phyloP scores from a whole-genome alignment of 2,797 vertebrate genomes.

The Microctenopoma steveboyesi region DNA sequence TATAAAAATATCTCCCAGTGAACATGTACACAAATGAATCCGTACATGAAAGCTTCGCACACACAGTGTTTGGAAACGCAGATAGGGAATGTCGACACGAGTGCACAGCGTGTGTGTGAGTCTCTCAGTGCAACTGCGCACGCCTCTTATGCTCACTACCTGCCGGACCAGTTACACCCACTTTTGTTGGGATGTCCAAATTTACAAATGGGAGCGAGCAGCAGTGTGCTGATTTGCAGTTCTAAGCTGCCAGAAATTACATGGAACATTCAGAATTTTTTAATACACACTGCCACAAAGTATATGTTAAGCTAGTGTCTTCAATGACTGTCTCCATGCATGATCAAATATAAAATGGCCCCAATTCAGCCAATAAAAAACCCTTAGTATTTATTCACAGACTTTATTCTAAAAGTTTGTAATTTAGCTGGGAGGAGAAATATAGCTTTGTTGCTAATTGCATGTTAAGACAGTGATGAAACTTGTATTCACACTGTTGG shows the following conservation, averaged over 20 bases:
- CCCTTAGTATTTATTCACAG: slow-evolving; percentile 54
- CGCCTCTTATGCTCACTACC: slow-evolving; percentile 66
- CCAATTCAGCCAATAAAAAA: slow-evolving; percentile 57
- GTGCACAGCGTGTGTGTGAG: neutral
- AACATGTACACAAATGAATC: slow-evolving; percentile 13
- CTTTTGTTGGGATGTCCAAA: slow-evolving; percentile 75
- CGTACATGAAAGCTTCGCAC: neutral
- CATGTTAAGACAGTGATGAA: slow-evolving; percentile 13
- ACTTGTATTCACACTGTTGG: slow-evolving; percentile 8
- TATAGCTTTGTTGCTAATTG: slow-evolving; percentile 27
- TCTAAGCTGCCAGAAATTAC: slow-evolving; percentile 83
- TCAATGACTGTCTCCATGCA: slow-evolving; percentile 83
- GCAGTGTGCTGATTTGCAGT: slow-evolving; percentile 82
- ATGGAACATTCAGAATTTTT: slow-evolving; percentile 82
- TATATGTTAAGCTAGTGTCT: slow-evolving; percentile 79
- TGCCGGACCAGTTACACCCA: slow-evolving; percentile 73
- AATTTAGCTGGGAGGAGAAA: slow-evolving; percentile 33
- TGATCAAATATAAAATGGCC: slow-evolving; percentile 74
- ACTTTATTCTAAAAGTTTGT: slow-evolving; percentile 42
- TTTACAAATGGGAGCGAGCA: slow-evolving; percentile 77
- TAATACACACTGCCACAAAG: slow-evolving; percentile 84
- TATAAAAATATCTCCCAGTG: slow-evolving; percentile 8
- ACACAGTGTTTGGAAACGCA: neutral
- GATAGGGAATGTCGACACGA: neutral
- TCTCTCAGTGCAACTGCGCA: slow-evolving; percentile 11